These are phyloP conservation scores for Onychostoma macrolepis DNA, from an alignment of 2,113 vertebrate genomes.

Conservation along the genomic window DNA sequence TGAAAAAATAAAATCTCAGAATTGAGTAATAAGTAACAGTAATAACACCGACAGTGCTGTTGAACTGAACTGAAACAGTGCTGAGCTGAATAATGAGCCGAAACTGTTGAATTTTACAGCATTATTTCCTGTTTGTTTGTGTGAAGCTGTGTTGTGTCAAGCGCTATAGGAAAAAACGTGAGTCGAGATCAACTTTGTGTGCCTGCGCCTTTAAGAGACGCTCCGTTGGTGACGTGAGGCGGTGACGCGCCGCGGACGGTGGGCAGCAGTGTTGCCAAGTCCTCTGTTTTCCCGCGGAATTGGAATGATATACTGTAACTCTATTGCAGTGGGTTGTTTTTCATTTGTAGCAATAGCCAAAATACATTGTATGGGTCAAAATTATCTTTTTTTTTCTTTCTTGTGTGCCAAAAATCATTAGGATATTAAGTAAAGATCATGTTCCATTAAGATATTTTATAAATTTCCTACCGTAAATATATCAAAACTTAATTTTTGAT, in stretches of 20 bases:
- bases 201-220: constrained; percentile 76
- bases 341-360: no score
- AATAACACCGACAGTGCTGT: neutral
- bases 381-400: fast-evolving
- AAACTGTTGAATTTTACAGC: neutral
- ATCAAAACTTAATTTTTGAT: no score
- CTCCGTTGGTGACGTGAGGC: constrained; percentile 66
- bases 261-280: constrained; percentile 57
- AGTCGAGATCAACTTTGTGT: neutral
- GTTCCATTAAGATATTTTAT: no score
- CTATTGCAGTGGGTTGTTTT: no score
- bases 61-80: neutral
- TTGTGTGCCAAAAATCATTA: no score
- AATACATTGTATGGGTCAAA: no score
- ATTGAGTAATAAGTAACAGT: no score
- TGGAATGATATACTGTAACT: no score
- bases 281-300: no score
- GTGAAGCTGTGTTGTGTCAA: neutral
- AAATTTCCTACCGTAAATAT: no score
- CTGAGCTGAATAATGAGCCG: neutral
- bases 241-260: constrained; percentile 67
- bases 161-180: neutral
- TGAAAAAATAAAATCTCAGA: no score
- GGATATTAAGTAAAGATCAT: no score
- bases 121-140: neutral